Conservation (phyloP, 2,113 vertebrate genomes). For the Phylloscopus whistleri region DNA sequence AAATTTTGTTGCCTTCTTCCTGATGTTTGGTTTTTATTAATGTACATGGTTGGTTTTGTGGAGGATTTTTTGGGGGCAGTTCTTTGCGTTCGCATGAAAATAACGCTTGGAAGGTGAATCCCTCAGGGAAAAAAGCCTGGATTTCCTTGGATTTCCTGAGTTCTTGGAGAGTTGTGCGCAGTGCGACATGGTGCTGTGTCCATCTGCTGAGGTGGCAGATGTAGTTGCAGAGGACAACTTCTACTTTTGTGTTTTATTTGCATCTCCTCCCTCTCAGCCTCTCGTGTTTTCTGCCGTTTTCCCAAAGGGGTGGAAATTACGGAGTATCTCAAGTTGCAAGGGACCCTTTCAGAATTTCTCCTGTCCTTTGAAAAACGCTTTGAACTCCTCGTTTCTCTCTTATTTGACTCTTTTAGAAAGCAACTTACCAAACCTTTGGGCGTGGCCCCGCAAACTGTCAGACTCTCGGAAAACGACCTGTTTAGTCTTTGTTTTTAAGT, state of each 20-base stretch:
- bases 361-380: fast-evolving
- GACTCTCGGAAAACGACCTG: background rate
- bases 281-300: background rate
- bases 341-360: background rate
- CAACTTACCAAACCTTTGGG: background rate
- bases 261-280: background rate
- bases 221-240: background rate
- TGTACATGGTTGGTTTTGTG: background rate
- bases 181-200: fast-evolving
- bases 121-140: fast-evolving
- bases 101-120: background rate
- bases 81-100: fast-evolving
- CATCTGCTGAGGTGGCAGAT: background rate
- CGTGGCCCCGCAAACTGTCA: fast-evolving
- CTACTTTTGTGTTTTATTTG: background rate
- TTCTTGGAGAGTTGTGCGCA: background rate
- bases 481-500: background rate
- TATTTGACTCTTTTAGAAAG: background rate
- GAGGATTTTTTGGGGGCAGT: too few relatives aligned
- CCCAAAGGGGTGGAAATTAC: fast-evolving
- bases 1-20: too few relatives aligned
- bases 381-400: background rate
- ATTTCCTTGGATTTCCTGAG: background rate
- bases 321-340: background rate
- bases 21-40: background rate